A percentile compares a stretch with the other conserved stretches of the same genome.
phyloP scores from a whole-genome alignment of 2,797 vertebrate genomes.

The Danio kyathit region DNA sequence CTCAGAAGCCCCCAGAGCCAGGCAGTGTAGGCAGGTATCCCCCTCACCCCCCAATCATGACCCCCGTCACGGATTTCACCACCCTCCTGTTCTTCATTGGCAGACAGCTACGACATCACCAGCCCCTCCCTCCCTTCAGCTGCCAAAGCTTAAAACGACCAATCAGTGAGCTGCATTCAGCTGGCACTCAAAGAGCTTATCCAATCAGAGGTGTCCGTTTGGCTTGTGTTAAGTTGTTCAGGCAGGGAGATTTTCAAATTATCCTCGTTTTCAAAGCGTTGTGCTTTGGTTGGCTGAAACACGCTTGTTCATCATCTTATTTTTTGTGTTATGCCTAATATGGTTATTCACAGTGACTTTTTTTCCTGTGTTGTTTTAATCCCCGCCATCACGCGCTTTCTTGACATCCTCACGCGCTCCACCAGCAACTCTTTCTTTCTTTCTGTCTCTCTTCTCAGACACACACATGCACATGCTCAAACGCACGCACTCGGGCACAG shows the following conservation, averaged over 20 bases:
- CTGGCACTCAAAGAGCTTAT: slow-evolving; percentile 31
- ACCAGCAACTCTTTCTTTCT: slow-evolving; percentile 59
- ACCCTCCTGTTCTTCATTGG: slow-evolving; percentile 53
- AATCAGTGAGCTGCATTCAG: slow-evolving; percentile 39
- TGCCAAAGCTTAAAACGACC: slow-evolving; percentile 61
- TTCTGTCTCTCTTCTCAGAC: slow-evolving; percentile 54
- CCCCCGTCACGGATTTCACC: slow-evolving; percentile 43
- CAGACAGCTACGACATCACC: slow-evolving; percentile 64
- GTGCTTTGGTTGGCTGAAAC: slow-evolving; percentile 70
- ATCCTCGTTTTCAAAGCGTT: slow-evolving; percentile 48
- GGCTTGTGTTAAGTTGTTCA: slow-evolving; percentile 11
- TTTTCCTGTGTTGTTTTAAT: slow-evolving; percentile 63
- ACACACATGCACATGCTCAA: slow-evolving; percentile 31
- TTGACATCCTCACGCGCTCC: slow-evolving; percentile 46
- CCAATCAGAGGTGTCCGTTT: slow-evolving; percentile 37
- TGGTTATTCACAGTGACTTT: slow-evolving; percentile 62
- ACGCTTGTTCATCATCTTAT: slow-evolving; percentile 63
- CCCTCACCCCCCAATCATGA: slow-evolving; percentile 41
- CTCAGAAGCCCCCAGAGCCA: slow-evolving; percentile 81
- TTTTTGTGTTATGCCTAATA: slow-evolving; percentile 44
- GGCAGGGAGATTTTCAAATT: background rate
- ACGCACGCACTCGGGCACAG: slow-evolving; percentile 2
- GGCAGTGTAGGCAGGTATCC: slow-evolving; percentile 85
- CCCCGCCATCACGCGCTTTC: slow-evolving; percentile 29
- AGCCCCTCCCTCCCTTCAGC: slow-evolving; percentile 60